Percentiles rank a stretch among this genome's conserved stretches.
phyloP scores from a whole-genome alignment of 2,888 invertebrate genomes.

The Vannuccia rotundouncinata region DNA sequence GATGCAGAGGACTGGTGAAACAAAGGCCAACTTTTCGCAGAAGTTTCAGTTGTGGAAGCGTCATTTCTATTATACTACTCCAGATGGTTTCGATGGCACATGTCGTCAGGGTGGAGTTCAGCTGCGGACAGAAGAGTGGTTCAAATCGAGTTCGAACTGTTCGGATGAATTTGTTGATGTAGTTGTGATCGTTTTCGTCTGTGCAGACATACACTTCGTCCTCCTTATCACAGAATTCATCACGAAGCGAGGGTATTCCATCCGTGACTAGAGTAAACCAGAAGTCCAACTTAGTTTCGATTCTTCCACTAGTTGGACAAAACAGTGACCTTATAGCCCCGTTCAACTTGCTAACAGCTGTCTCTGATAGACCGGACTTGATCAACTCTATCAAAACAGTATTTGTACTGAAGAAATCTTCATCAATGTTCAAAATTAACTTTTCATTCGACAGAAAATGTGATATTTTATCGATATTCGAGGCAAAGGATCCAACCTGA shows the following conservation, averaged over 20 bases:
- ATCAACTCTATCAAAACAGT: not conserved
- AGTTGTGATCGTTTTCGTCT: not conserved
- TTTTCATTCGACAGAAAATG: not conserved
- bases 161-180: not conserved
- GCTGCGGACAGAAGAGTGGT: not conserved
- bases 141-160: not conserved
- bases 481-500: not conserved
- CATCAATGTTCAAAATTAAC: not conserved
- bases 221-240: constrained; percentile 6
- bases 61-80: not conserved
- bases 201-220: not conserved
- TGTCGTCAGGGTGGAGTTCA: not conserved
- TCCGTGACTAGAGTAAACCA: not conserved
- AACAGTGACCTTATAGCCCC: not conserved
- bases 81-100: not conserved
- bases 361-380: not conserved
- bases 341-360: not conserved
- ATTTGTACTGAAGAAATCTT: not conserved
- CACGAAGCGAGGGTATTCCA: not conserved
- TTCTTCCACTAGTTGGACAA: not conserved
- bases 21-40: not conserved
- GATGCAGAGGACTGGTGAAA: not conserved
- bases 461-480: not conserved
- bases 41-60: not conserved
- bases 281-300: not conserved